phyloP scores from a whole-genome alignment of 1,140 invertebrate species.

The Drosophila micromelanica region DNA sequence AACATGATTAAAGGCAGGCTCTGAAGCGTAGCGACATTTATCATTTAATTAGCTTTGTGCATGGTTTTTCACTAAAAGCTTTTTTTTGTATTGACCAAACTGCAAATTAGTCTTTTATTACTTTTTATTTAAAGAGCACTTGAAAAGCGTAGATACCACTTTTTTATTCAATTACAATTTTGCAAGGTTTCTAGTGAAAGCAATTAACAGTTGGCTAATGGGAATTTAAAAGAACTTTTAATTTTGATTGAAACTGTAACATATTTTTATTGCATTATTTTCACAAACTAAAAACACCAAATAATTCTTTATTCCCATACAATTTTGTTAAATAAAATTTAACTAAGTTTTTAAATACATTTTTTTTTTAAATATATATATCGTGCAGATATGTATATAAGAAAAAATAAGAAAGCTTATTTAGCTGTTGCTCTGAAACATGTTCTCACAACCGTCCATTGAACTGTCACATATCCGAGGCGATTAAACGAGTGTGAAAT shows the following conservation, averaged over 20 bases:
- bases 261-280: too few species aligned
- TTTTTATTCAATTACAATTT: background rate
- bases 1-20: too few species aligned
- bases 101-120: background rate
- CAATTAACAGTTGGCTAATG: background rate
- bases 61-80: background rate
- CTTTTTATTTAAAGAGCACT: background rate
- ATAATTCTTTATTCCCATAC: too few species aligned
- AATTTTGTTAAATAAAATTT: too few species aligned
- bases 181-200: background rate
- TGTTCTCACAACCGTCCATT: constrained; percentile 27
- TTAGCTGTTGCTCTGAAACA: background rate
- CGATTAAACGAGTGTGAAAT: constrained; percentile 57
- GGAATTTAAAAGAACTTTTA: background rate
- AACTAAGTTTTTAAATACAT: too few species aligned
- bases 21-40: background rate
- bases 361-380: too few species aligned
- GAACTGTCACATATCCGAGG: constrained; percentile 25
- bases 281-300: too few species aligned
- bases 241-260: background rate
- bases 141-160: background rate
- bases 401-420: background rate
- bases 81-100: too few species aligned
- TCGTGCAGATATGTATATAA: too few species aligned
- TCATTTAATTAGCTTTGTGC: background rate